A percentile compares a stretch with the other conserved stretches of the same genome.
These are phyloP conservation scores for Epinotia demarniana DNA, from an alignment of 2,888 invertebrate species.

Conservation along the genomic window DNA sequence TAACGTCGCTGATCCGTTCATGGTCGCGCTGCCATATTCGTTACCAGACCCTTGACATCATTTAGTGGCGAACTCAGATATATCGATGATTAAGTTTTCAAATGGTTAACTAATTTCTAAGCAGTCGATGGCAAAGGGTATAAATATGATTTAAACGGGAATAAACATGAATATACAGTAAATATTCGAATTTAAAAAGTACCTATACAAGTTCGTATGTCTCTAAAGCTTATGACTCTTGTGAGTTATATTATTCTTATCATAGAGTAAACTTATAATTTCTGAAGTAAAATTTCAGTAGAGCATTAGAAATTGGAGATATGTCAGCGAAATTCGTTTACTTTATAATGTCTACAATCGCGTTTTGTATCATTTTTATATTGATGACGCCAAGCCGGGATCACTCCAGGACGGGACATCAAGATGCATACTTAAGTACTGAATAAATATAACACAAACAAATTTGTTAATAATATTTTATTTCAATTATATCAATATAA, in stretches of 20 bases:
- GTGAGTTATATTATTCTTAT: no score
- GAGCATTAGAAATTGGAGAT: background rate
- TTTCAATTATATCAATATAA: slow-evolving; percentile 72
- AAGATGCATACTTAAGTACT: background rate
- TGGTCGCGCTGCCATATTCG: slow-evolving; percentile 64
- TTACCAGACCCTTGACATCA: slow-evolving; percentile 56
- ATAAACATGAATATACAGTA: background rate
- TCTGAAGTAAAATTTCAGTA: background rate
- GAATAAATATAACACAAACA: slow-evolving; percentile 54
- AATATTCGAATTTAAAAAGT: no score
- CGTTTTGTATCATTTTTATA: slow-evolving; percentile 5
- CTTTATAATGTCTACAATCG: slow-evolving; percentile 8
- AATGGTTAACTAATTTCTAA: background rate
- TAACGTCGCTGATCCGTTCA: slow-evolving; percentile 72
- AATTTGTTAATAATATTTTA: slow-evolving; percentile 76
- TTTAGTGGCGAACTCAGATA: background rate
- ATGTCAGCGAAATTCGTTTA: slow-evolving; percentile 16
- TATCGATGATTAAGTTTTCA: background rate
- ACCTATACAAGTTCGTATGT: no score
- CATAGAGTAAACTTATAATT: background rate
- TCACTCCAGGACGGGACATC: background rate
- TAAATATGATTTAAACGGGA: background rate
- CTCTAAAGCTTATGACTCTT: no score
- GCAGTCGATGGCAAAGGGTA: background rate
- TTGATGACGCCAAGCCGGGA: background rate